phyloP scores from a whole-genome alignment of 2,113 vertebrate genomes.

The Hippotragus niger region DNA sequence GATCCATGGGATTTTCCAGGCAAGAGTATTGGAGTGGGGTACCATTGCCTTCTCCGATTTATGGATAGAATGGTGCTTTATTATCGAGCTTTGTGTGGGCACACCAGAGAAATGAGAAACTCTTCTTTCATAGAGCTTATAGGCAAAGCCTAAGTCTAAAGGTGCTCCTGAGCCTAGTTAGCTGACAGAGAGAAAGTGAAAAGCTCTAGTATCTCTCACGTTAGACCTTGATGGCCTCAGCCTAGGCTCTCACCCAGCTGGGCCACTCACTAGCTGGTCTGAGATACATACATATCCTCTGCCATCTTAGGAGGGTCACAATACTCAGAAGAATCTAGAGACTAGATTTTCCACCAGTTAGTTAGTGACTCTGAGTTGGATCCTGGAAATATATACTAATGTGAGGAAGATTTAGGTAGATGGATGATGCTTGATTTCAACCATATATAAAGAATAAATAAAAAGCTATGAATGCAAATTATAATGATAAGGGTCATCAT shows the following conservation, averaged over 20 bases:
- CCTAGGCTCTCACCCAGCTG: neutral
- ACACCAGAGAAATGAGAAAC: neutral
- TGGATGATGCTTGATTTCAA: neutral
- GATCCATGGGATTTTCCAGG: too few relatives aligned
- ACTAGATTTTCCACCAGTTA: neutral
- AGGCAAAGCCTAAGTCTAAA: neutral
- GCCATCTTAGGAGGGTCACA: neutral
- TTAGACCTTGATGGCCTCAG: neutral
- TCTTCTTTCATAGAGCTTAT: neutral
- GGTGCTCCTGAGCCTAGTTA: neutral
- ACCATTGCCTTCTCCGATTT: too few relatives aligned
- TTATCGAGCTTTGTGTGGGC: neutral
- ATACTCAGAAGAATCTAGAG: neutral
- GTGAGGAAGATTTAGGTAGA: neutral
- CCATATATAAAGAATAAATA: neutral
- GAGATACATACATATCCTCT: neutral
- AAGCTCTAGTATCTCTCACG: neutral
- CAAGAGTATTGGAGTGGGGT: too few relatives aligned
- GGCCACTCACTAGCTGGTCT: neutral
- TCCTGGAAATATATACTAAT: neutral
- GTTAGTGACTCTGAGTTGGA: neutral
- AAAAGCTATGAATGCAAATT: neutral
- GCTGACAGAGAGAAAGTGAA: neutral
- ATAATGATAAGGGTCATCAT: neutral
- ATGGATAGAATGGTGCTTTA: neutral